Evolutionary conservation across 2,888 invertebrate species (phyloP).

Genomic region (Gisinianus flammeolus): DNA sequence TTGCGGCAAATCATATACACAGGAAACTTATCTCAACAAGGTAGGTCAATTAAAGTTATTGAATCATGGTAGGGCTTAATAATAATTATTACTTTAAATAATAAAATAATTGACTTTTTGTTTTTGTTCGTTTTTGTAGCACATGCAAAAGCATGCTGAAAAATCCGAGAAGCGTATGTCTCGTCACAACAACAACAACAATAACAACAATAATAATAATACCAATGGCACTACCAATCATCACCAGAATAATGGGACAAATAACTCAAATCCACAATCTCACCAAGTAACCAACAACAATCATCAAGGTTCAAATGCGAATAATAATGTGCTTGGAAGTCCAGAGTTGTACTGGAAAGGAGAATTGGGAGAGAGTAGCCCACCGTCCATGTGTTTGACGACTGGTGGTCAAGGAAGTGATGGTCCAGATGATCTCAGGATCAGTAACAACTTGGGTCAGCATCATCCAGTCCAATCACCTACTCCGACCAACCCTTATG

Average conservation of each 20-base stretch:
- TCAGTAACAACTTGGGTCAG: slow-evolving; percentile 55
- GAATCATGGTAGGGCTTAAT: no score
- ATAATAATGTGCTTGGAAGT: slow-evolving; percentile 54
- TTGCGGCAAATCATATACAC: slow-evolving; percentile 99
- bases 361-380: slow-evolving; percentile 56
- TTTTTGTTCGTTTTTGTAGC: no score
- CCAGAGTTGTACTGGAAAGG: slow-evolving; percentile 58
- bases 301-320: slow-evolving; percentile 52
- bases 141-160: slow-evolving; percentile 98
- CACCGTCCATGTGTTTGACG: slow-evolving; percentile 57
- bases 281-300: slow-evolving; percentile 55
- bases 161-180: slow-evolving; percentile 88
- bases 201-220: slow-evolving; percentile 56
- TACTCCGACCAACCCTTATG: slow-evolving; percentile 56
- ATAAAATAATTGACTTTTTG: no score
- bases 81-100: no score
- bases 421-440: slow-evolving; percentile 58
- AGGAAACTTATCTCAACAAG: slow-evolving; percentile 98
- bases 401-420: slow-evolving; percentile 56
- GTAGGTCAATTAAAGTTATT: no score
- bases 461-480: slow-evolving; percentile 40
- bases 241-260: slow-evolving; percentile 58
- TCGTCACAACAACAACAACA: slow-evolving; percentile 63
- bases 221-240: slow-evolving; percentile 54
- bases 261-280: slow-evolving; percentile 47